Evolutionary conservation across 2,113 vertebrate species (phyloP).

Genomic region (Danionella cerebrum): DNA sequence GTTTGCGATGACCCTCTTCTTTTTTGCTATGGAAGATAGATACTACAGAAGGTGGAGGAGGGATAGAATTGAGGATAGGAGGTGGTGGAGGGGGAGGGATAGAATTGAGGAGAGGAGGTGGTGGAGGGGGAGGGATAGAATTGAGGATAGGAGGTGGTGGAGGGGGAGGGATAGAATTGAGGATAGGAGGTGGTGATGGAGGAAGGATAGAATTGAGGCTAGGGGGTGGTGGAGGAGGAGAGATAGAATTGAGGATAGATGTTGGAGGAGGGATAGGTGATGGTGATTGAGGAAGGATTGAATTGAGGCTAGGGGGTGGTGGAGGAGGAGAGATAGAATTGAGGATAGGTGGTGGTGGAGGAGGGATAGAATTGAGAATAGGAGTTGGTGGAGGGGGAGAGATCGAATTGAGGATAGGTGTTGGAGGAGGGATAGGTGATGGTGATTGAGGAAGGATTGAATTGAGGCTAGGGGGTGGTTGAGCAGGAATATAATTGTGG

Average conservation of each 20-base stretch:
- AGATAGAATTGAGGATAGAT: too few species aligned
- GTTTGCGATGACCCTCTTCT: slow-evolving; percentile 72
- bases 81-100: too few species aligned
- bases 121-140: slow-evolving; percentile 49
- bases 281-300: too few species aligned
- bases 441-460: slow-evolving; percentile 25
- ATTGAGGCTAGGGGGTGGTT: not conserved
- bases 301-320: not conserved
- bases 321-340: slow-evolving; percentile 1
- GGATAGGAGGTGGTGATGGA: too few species aligned
- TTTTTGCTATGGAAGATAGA: slow-evolving; percentile 45
- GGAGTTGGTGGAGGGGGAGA: slow-evolving; percentile 21
- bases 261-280: too few species aligned
- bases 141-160: slow-evolving; percentile 35
- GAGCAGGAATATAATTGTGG: slow-evolving; percentile 35
- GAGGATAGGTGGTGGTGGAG: slow-evolving; percentile 35
- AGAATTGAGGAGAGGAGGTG: not conserved
- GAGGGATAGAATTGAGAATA: not conserved
- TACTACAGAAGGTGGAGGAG: slow-evolving; percentile 46
- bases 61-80: slow-evolving; percentile 19
- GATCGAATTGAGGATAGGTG: slow-evolving; percentile 20
- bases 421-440: slow-evolving; percentile 27
- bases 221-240: too few species aligned
- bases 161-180: too few species aligned
- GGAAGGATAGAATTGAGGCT: too few species aligned